Conservation (phyloP, 2,797 vertebrate genomes). For the Amblyraja radiata region DNA sequence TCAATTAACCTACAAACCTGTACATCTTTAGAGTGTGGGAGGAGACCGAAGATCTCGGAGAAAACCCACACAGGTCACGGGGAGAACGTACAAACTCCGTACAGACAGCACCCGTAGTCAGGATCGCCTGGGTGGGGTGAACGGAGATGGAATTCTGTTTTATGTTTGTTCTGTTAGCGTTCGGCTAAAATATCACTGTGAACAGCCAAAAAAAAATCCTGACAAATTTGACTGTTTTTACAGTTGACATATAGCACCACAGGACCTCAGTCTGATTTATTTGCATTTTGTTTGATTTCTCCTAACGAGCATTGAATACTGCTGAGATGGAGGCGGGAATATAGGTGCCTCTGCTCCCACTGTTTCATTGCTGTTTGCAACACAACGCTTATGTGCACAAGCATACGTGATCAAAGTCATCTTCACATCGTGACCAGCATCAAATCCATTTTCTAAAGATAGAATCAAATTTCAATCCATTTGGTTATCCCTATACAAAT, state of each 20-base stretch:
- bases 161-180: not conserved
- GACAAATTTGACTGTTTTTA: not conserved
- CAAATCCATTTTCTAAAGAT: constrained; percentile 4
- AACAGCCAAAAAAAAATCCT: not conserved
- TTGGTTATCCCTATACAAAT: not conserved
- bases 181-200: not conserved
- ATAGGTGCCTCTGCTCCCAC: too few species aligned
- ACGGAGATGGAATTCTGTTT: not conserved
- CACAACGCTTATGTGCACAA: not conserved
- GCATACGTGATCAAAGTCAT: not conserved
- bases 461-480: not conserved
- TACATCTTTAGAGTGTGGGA: too few species aligned
- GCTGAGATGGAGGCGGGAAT: not conserved
- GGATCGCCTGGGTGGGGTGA: not conserved
- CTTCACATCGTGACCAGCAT: not conserved
- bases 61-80: too few species aligned
- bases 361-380: not conserved
- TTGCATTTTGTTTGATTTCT: constrained; percentile 12
- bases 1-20: too few species aligned
- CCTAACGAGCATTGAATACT: not conserved
- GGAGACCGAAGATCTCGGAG: too few species aligned
- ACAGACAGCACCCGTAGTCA: too few species aligned
- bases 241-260: not conserved
- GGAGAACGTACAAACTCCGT: too few species aligned
- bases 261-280: not conserved